A percentile compares a stretch with the other conserved stretches of the same genome.
phyloP scores from a whole-genome alignment of 1,140 invertebrate genomes.

The Chymomyza costata region DNA sequence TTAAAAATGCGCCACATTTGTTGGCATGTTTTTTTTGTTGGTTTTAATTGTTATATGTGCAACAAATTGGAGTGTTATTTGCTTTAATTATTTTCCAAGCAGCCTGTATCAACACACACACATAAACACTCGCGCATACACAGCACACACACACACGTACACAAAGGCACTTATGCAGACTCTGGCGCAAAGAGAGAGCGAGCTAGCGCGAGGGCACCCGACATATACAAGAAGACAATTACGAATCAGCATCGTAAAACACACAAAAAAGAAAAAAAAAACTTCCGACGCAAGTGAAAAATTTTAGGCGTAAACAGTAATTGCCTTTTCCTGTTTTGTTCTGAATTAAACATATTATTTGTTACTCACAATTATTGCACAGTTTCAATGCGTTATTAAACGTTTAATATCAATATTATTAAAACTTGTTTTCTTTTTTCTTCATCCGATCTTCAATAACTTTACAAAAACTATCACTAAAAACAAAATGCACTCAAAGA shows the following conservation, averaged over 20 bases:
- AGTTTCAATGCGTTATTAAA: slow-evolving; percentile 54
- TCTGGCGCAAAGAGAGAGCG: slow-evolving; percentile 34
- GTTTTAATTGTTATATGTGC: slow-evolving; percentile 32
- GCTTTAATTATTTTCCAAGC: slow-evolving; percentile 59
- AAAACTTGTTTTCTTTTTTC: slow-evolving; percentile 45
- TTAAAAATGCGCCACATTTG: no score
- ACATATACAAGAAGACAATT: slow-evolving; percentile 64
- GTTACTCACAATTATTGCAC: slow-evolving; percentile 64
- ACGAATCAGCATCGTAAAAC: slow-evolving; percentile 64
- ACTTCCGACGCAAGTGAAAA: slow-evolving; percentile 37
- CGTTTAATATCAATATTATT: slow-evolving; percentile 46
- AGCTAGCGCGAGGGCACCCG: slow-evolving; percentile 29
- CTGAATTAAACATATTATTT: slow-evolving; percentile 8
- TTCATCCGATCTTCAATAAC: slow-evolving; percentile 63
- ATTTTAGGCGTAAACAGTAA: slow-evolving; percentile 25
- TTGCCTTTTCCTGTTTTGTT: slow-evolving; percentile 9
- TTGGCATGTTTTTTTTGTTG: no score
- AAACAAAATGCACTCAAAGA: slow-evolving; percentile 14
- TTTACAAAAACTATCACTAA: slow-evolving; percentile 2
- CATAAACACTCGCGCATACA: slow-evolving; percentile 14
- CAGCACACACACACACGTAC: slow-evolving; percentile 16
- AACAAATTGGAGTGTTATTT: slow-evolving; percentile 55
- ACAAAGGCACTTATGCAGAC: no score
- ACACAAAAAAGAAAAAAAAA: slow-evolving; percentile 45
- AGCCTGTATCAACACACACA: slow-evolving; percentile 24